These are phyloP conservation scores for Mesoligia furuncula DNA, from an alignment of 2,888 invertebrate genomes.

Conservation along the genomic window DNA sequence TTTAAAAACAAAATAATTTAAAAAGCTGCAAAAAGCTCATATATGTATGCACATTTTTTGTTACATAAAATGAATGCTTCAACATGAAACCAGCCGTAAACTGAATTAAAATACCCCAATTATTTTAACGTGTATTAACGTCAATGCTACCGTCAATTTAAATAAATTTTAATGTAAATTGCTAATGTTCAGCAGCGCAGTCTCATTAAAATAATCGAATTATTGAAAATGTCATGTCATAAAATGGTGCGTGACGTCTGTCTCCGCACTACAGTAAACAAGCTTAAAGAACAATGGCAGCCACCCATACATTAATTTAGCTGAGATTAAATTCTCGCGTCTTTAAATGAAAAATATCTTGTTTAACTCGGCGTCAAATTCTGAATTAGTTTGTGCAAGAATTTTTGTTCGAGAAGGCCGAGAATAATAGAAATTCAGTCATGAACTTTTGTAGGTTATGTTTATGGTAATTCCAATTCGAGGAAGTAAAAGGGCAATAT, in stretches of 20 bases:
- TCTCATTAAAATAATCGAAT: conserved; percentile 46
- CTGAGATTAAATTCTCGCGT: too few relatives aligned
- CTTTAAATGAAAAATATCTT: too few relatives aligned
- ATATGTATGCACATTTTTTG: background rate
- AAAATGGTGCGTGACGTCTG: conserved; percentile 2
- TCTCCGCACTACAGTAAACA: conserved; percentile 15
- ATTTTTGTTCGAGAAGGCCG: too few relatives aligned
- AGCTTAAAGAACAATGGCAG: too few relatives aligned
- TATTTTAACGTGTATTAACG: conserved; percentile 1
- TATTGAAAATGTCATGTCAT: conserved; percentile 29
- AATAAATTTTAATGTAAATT: conserved; percentile 44
- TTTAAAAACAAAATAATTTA: background rate
- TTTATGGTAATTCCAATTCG: too few relatives aligned
- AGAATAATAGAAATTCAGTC: too few relatives aligned
- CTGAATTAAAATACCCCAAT: background rate
- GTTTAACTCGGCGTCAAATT: too few relatives aligned
- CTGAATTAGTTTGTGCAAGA: too few relatives aligned
- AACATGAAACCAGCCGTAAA: background rate
- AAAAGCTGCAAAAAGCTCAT: background rate
- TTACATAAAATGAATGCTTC: conserved; percentile 11
- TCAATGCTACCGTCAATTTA: conserved; percentile 29
- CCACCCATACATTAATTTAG: too few relatives aligned
- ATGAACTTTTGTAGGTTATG: too few relatives aligned
- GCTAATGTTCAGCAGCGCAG: conserved; percentile 19
- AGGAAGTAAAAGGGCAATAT: too few relatives aligned